Conservation (phyloP, 2,113 vertebrate species). For the Cricetomys ansorgei region DNA sequence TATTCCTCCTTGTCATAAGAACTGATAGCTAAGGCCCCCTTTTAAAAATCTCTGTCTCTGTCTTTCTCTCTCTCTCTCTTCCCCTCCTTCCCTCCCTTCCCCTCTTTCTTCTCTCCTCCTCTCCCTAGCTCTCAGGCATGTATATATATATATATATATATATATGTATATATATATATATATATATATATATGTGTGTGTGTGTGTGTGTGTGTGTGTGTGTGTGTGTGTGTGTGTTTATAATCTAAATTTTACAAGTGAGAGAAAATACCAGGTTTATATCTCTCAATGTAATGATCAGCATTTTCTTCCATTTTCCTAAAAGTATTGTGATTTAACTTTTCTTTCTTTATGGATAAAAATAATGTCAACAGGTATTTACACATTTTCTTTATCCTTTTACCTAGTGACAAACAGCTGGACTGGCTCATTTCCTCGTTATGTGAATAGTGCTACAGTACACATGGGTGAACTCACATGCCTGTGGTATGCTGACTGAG, state of each 20-base stretch:
- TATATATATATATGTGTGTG: background rate
- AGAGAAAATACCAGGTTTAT: background rate
- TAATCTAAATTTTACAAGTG: background rate
- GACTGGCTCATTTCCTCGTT: background rate
- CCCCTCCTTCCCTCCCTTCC: background rate
- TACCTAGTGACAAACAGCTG: no score
- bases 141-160: background rate
- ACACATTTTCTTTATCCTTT: background rate
- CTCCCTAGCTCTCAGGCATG: background rate
- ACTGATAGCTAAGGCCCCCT: background rate
- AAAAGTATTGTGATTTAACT: background rate
- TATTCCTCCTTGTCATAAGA: background rate
- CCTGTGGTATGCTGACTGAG: no score
- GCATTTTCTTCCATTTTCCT: background rate
- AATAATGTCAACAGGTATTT: background rate
- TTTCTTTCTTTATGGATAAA: background rate
- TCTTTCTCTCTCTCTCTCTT: background rate
- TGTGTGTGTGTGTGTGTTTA: background rate
- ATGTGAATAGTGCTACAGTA: background rate
- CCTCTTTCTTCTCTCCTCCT: background rate
- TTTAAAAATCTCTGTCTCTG: background rate
- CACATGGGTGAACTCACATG: background rate
- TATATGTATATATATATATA: background rate
- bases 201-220: background rate
- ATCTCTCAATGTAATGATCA: background rate